These are phyloP conservation scores for Pseudoips prasinana DNA, from an alignment of 2,888 invertebrate genomes.

Conservation along the genomic window DNA sequence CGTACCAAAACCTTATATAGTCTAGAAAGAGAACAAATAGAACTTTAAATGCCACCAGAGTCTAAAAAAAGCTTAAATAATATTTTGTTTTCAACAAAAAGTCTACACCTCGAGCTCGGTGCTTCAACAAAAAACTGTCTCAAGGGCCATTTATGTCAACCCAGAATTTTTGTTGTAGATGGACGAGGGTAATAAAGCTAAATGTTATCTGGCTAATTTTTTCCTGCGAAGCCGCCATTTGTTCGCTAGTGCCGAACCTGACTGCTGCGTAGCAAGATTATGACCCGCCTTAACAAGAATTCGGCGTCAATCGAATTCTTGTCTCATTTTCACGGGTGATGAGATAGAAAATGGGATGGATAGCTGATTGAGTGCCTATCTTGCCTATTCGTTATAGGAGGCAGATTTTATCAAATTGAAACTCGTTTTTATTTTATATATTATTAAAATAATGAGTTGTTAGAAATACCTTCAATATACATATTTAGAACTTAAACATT, in stretches of 20 bases:
- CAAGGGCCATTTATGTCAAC: slow-evolving; percentile 50
- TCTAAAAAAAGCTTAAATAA: slow-evolving; percentile 19
- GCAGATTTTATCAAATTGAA: too few species aligned
- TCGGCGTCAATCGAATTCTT: slow-evolving; percentile 39
- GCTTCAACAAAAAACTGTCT: slow-evolving; percentile 41
- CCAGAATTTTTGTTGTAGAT: slow-evolving; percentile 53
- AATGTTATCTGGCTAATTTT: slow-evolving; percentile 70
- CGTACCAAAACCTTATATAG: too few species aligned
- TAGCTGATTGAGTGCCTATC: slow-evolving; percentile 34
- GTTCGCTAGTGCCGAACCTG: slow-evolving; percentile 37
- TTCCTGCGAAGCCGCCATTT: slow-evolving; percentile 41
- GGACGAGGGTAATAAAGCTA: slow-evolving; percentile 61
- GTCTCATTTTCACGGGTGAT: slow-evolving; percentile 34
- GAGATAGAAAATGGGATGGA: slow-evolving; percentile 24
- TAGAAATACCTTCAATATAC: too few species aligned
- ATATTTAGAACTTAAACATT: too few species aligned
- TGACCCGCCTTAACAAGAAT: slow-evolving; percentile 39
- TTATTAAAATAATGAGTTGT: too few species aligned
- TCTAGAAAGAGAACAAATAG: too few species aligned
- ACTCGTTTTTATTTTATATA: too few species aligned
- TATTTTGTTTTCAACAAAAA: slow-evolving; percentile 23
- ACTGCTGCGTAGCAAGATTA: slow-evolving; percentile 41
- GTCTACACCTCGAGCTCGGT: slow-evolving; percentile 27
- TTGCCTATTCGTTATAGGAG: slow-evolving; percentile 1
- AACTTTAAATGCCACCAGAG: not conserved